A percentile compares a stretch with the other conserved stretches of the same genome.
phyloP scores from a whole-genome alignment of 2,797 vertebrate species.

The Siniperca undulata region DNA sequence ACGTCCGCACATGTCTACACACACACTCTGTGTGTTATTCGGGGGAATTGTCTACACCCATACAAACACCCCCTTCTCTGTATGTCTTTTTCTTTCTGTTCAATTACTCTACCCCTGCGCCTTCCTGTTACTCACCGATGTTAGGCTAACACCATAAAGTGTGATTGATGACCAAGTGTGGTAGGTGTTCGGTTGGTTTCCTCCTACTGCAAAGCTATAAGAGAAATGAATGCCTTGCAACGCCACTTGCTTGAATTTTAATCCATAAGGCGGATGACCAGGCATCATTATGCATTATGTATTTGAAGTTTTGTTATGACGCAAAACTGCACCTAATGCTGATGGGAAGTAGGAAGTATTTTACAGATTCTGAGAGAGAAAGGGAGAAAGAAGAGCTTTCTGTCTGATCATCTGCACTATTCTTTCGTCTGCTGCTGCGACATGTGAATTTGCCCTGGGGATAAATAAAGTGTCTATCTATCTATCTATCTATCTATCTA shows the following conservation, averaged over 20 bases:
- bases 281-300: background rate
- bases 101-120: constrained; percentile 32
- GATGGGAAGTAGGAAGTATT: constrained; percentile 4
- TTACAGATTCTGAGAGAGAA: constrained; percentile 11
- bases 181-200: constrained; percentile 33
- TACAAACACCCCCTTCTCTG: constrained; percentile 10
- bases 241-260: constrained; percentile 22
- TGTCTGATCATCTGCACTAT: constrained; percentile 7
- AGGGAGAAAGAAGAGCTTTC: background rate
- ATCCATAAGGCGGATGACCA: constrained; percentile 15
- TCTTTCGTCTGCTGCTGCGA: too few relatives aligned
- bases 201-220: constrained; percentile 2
- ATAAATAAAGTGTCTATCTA: too few relatives aligned
- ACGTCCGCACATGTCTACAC: background rate
- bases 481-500: too few relatives aligned
- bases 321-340: background rate
- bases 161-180: constrained; percentile 61
- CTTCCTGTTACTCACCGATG: constrained; percentile 31
- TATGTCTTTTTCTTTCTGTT: constrained; percentile 16
- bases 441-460: too few relatives aligned
- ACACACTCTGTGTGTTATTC: constrained; percentile 5
- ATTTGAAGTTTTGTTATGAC: constrained; percentile 15
- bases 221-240: constrained; percentile 18
- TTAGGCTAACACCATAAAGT: constrained; percentile 43
- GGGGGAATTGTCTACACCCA: too few relatives aligned